Evolutionary conservation across 2,888 invertebrate genomes (phyloP).

Genomic region (Creontiades dilutus): DNA sequence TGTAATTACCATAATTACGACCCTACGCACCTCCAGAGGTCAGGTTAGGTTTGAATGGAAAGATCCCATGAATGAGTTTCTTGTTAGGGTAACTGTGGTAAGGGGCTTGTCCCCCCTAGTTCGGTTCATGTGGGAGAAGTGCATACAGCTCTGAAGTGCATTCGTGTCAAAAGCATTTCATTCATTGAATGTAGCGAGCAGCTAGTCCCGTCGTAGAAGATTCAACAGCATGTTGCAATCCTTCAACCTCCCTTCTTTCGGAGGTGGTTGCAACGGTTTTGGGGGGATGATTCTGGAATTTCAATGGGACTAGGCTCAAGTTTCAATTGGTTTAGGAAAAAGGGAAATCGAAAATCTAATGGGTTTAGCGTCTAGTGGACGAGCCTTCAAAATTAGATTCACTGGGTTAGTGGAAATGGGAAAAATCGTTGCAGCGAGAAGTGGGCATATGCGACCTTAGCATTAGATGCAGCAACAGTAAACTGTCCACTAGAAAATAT

Average conservation of each 20-base stretch:
- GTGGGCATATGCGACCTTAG: not conserved
- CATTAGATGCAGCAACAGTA: no score
- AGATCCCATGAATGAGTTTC: not conserved
- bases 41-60: constrained; percentile 22
- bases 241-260: no score
- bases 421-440: not conserved
- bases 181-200: no score
- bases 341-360: not conserved
- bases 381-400: not conserved
- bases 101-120: not conserved
- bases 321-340: not conserved
- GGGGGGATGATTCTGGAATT: not conserved
- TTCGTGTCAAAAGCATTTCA: no score
- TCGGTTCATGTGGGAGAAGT: not conserved
- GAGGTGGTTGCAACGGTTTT: not conserved
- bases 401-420: not conserved
- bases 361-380: not conserved
- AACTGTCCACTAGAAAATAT: no score
- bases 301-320: not conserved
- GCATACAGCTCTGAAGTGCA: no score
- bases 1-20: constrained; percentile 45
- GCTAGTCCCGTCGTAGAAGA: no score
- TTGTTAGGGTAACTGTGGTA: not conserved
- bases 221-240: no score
- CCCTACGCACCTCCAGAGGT: not conserved